phyloP scores from a whole-genome alignment of 2,113 vertebrate genomes.

The Tylochromis polylepis region DNA sequence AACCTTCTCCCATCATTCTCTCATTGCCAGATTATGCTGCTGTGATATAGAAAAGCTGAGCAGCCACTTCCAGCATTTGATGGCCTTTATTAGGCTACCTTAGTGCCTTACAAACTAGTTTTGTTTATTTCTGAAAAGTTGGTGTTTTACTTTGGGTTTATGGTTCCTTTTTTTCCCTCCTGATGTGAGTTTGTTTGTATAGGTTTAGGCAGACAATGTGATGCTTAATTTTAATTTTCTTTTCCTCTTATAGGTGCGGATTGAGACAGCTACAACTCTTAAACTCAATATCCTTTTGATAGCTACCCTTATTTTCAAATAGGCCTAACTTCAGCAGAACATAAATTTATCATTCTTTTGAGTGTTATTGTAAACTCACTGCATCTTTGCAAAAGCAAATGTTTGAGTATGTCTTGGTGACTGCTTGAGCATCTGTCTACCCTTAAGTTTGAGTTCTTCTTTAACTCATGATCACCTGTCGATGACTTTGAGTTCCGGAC shows the following conservation, averaged over 20 bases:
- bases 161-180: not conserved
- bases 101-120: not conserved
- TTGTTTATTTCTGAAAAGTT: not conserved
- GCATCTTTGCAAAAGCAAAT: not conserved
- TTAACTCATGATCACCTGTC: conserved; percentile 85
- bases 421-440: not conserved
- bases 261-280: conserved; percentile 93
- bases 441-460: conserved; percentile 1
- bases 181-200: not conserved
- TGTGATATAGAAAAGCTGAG: not conserved
- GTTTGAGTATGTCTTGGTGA: not conserved
- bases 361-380: not conserved
- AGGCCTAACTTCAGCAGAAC: not conserved
- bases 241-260: conserved; percentile 82
- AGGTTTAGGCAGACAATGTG: not conserved
- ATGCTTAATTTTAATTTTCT: not conserved
- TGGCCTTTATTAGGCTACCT: not conserved
- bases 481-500: conserved; percentile 98
- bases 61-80: not conserved
- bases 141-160: not conserved
- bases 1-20: conserved; percentile 1
- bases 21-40: not conserved
- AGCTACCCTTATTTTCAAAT: not conserved
- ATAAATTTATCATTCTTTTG: not conserved
- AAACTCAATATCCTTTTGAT: conserved; percentile 95